Conservation (phyloP, 2,888 invertebrate genomes). For the Lycaena phlaeas region DNA sequence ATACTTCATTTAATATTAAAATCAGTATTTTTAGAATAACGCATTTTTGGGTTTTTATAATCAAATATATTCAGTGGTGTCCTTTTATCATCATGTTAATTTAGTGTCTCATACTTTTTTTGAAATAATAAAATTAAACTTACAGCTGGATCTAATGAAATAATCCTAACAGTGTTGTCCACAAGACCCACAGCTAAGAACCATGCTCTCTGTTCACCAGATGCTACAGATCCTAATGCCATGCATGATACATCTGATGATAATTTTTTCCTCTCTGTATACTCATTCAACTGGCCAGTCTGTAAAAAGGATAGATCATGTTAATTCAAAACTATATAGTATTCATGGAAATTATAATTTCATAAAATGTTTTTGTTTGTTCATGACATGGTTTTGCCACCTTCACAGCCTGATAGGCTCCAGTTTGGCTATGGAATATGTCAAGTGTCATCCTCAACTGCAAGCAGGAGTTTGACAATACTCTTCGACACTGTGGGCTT, state of each 20-base stretch:
- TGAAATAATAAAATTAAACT: constrained; percentile 35
- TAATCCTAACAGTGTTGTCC: constrained; percentile 97
- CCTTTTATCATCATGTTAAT: constrained; percentile 63
- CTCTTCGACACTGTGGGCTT: constrained; percentile 77
- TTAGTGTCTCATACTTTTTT: no score
- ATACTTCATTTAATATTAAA: background rate
- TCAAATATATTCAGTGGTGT: constrained; percentile 67
- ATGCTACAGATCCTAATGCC: constrained; percentile 95
- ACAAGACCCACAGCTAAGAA: constrained; percentile 96
- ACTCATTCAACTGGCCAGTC: constrained; percentile 98
- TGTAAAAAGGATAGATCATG: constrained; percentile 48
- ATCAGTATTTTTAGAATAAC: constrained; percentile 63
- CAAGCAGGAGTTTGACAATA: constrained; percentile 64
- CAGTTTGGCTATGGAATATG: constrained; percentile 84
- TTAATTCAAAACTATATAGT: constrained; percentile 12
- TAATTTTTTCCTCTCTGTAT: constrained; percentile 97
- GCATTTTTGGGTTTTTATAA: constrained; percentile 66
- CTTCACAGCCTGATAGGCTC: constrained; percentile 78
- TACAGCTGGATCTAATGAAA: constrained; percentile 94
- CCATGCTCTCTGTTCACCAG: constrained; percentile 95
- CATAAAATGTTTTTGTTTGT: constrained; percentile 46
- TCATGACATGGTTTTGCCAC: constrained; percentile 75
- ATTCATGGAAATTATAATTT: constrained; percentile 8
- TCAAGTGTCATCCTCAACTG: constrained; percentile 71
- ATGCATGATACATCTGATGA: constrained; percentile 98